phyloP scores from a whole-genome alignment of 2,888 invertebrate genomes.

The Melipona bicolor region DNA sequence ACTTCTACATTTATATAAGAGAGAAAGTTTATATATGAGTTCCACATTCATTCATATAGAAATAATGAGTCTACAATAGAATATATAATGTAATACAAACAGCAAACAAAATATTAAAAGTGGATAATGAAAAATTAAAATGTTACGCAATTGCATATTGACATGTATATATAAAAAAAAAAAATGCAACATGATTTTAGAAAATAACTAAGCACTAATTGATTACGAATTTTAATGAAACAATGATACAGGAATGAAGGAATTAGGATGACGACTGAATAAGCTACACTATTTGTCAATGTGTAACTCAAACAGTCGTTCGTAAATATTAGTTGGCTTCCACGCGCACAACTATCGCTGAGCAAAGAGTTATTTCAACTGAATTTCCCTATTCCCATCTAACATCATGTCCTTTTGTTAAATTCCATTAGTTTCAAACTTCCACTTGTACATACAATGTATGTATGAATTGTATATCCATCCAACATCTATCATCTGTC shows the following conservation, averaged over 20 bases:
- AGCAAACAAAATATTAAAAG: background rate
- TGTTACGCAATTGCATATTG: background rate
- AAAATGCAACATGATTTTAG: constrained; percentile 26
- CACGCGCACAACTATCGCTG: constrained; percentile 84
- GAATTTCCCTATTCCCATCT: constrained; percentile 52
- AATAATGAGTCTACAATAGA: background rate
- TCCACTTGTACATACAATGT: constrained; percentile 1
- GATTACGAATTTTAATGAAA: constrained; percentile 43
- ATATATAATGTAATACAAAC: background rate
- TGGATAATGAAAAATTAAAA: constrained; percentile 12
- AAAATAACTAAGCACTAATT: constrained; percentile 43
- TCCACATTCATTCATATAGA: background rate
- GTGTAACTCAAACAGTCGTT: constrained; percentile 79
- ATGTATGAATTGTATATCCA: constrained; percentile 12
- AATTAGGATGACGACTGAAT: constrained; percentile 75
- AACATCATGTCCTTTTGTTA: constrained; percentile 6
- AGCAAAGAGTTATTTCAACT: constrained; percentile 83
- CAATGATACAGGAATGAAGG: constrained; percentile 58
- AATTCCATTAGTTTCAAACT: constrained; percentile 25
- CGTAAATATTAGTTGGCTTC: constrained; percentile 79
- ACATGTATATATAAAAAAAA: constrained; percentile 25
- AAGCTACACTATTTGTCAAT: constrained; percentile 71
- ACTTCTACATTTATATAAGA: background rate
- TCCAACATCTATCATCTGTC: background rate
- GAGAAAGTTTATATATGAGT: background rate